Evolutionary conservation across 2,113 vertebrate species (phyloP), one percentile per base, ranked within the genome.

Genomic region (Chamaetylas fuelleborni): DNA sequence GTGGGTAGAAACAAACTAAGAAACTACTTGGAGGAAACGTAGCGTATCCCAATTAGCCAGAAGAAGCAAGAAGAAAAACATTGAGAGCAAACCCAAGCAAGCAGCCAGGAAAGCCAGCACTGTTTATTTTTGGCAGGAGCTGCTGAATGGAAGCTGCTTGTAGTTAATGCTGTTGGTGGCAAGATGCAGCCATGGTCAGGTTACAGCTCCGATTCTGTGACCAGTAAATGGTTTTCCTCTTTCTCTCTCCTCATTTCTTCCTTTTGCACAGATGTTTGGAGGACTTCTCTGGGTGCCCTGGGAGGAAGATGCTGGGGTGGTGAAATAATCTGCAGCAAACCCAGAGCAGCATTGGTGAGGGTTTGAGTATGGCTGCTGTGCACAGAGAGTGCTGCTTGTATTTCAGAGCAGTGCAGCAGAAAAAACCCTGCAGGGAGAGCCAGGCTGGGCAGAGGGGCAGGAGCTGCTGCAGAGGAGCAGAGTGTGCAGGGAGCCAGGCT

Each of bases 61-160:
- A 80, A 78, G 90, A 92, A 87, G 80, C 79, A 95, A 95, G 78
- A 86, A 85, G 81, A 76, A 92, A 92, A 96, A 91, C 81, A 71
- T 5, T 84, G 82, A 86, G 83, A 91, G 84, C 77, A 53, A 95
- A 90, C 91, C 70, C 81, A 77, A 94, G 74, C n/a, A 51, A 83
- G 88, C 92, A 93, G 96, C 96, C 96, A 94, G 93, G 82, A 96
- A 92, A 93, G 92, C 72, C 86, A 53, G 92, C 80, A 66, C 81
- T 96, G 90, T 96, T 96, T 96, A 83, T 92, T 97, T 97, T 96
- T 97, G 97, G 96, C 97, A 94, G 82, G 93, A 96, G 93, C 88
- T 94, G 89, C 93, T 95, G 95, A 97, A 95, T 95, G 92, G 95
- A 93, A 96, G 95, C 96, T 96, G 95, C 95, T 96, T 90, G 93